phyloP scores from a whole-genome alignment of 64 coral and sea anemone genomes.

The Porites lutea region DNA sequence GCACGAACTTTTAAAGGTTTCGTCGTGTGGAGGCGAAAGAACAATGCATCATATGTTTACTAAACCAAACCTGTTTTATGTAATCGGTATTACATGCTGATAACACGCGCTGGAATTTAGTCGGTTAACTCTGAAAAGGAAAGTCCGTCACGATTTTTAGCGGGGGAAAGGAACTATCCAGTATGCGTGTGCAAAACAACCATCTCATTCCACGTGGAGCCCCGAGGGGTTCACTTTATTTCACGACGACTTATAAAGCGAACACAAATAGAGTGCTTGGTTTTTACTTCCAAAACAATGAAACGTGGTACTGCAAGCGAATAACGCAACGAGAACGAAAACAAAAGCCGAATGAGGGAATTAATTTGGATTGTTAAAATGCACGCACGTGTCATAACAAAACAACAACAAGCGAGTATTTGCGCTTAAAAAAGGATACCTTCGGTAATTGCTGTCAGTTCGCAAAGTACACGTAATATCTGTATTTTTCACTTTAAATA shows the following conservation, averaged over 20 bases:
- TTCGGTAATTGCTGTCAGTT: neutral
- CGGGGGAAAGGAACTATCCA: neutral
- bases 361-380: constrained; percentile 96
- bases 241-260: neutral
- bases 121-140: neutral
- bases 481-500: constrained; percentile 56
- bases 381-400: constrained; percentile 91
- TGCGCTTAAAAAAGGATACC: constrained; percentile 29
- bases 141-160: constrained; percentile 12
- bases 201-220: constrained; percentile 36
- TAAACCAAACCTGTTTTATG: neutral
- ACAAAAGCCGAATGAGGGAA: constrained; percentile 84
- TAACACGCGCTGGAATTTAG: constrained; percentile 28
- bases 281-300: constrained; percentile 41
- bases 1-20: constrained; percentile 11
- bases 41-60: constrained; percentile 42
- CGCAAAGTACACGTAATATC: constrained; percentile 51
- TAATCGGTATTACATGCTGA: constrained; percentile 8
- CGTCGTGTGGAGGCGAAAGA: neutral
- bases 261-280: constrained; percentile 42
- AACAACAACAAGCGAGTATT: constrained; percentile 67
- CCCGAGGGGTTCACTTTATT: constrained; percentile 42
- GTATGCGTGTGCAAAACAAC: constrained; percentile 15
- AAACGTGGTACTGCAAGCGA: constrained; percentile 38
- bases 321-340: constrained; percentile 59